Evolutionary conservation across 2,113 vertebrate species (phyloP), one percentile per base, ranked within the genome.

Genomic region (Neofelis nebulosa): DNA sequence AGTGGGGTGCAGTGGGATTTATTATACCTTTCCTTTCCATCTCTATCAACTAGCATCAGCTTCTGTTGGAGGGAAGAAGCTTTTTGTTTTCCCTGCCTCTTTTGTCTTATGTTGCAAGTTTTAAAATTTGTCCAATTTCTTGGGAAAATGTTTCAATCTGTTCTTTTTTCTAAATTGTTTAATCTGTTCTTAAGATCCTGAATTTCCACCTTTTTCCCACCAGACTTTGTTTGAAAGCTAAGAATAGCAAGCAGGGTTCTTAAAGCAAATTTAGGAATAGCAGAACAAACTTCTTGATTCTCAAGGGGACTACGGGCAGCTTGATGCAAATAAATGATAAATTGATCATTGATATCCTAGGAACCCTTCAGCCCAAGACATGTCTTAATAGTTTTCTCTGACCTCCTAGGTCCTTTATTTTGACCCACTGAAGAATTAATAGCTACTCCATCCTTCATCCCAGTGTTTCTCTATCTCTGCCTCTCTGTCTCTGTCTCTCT

Each of bases 261-360:
- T 78, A 84, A 78, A 95, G 66, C 89, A 89, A 94, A 95, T 63
- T 91, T 80, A 96, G 92, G 71, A 93, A 73, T 14, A 96, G 87
- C 68, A 87, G 92, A 96, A 95, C 52, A 97, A 95, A 97, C 97
- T 95, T 91, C 96, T 86, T 38, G 78, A 92, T 41, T 97, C 91
- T 94, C 68, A 33, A 76, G 97, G 95, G 97, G 27, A 16, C 57
- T n/a, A 0, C 7, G 55, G 66, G 73, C 48, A 94, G 86, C 41
- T 93, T 74, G 83, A 92, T 63, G 86, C 45, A 95, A 89, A 82
- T 73, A 69, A 95, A 94, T 86, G 83, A 29, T 83, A 79, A 91
- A 95, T 7, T 48, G 86, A 90, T 95, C 82, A 29, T 65, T 52
- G 71, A 85, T 97, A 66, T 11, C 69, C 61, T 36, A 4, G 55